phyloP scores from a whole-genome alignment of 2,888 invertebrate genomes.

The Pandemis corylana region DNA sequence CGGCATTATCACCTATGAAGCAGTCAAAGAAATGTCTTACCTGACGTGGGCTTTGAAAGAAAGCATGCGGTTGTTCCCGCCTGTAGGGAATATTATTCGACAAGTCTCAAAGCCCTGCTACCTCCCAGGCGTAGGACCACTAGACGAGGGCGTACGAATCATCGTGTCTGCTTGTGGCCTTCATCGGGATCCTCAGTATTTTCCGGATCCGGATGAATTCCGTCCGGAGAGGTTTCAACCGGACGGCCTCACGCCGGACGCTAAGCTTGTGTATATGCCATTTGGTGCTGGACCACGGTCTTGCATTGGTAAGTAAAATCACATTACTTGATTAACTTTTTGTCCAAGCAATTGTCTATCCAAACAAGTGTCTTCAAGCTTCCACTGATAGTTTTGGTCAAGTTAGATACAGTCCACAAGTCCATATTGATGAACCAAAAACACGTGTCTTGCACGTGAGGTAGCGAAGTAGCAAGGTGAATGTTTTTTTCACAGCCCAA shows the following conservation, averaged over 20 bases:
- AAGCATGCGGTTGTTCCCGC: conserved; percentile 9
- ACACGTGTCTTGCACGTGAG: no score
- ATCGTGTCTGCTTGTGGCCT: neutral
- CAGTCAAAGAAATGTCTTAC: conserved; percentile 33
- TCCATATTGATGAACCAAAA: no score
- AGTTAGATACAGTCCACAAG: no score
- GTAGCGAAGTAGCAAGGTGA: no score
- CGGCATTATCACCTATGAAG: conserved; percentile 33
- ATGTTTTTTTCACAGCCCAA: no score
- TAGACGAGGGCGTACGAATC: neutral
- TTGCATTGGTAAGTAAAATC: conserved; percentile 26
- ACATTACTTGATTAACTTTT: no score
- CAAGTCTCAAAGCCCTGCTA: neutral
- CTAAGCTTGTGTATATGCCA: conserved; percentile 64
- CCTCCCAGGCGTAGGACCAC: neutral
- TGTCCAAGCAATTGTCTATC: no score
- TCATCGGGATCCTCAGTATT: conserved; percentile 62
- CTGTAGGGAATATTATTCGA: neutral
- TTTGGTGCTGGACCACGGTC: conserved; percentile 48
- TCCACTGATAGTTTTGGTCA: no score
- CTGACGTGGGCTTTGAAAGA: conserved; percentile 27
- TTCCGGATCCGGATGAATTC: conserved; percentile 58
- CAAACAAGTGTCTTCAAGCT: no score
- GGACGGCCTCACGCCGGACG: conserved; percentile 48
- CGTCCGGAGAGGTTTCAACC: conserved; percentile 62